These are phyloP conservation scores for Agapornis roseicollis DNA, from an alignment of 2,113 vertebrate species.

Conservation along the genomic window DNA sequence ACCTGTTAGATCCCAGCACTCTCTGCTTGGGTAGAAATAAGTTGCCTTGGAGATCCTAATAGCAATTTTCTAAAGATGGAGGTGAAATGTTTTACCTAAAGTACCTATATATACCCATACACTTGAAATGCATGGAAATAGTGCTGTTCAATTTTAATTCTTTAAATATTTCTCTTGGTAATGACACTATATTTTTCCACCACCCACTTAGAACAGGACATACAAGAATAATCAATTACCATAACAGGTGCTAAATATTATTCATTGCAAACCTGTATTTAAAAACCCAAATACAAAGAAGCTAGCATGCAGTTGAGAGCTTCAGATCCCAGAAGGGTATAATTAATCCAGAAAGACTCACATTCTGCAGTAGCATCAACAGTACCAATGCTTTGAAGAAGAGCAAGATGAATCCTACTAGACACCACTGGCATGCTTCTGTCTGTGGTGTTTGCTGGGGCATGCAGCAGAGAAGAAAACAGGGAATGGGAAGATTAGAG, in stretches of 20 bases:
- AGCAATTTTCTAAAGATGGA: background rate
- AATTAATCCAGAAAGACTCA: background rate
- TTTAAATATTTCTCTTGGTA: constrained; percentile 55
- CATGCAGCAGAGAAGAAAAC: background rate
- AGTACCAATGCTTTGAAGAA: background rate
- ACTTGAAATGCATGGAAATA: background rate
- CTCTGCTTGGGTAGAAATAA: background rate
- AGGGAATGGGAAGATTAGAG: rapidly evolving
- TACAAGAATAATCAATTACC: constrained; percentile 45
- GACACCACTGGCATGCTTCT: background rate
- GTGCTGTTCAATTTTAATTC: constrained; percentile 39
- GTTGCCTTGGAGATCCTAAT: background rate
- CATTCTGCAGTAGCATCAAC: background rate
- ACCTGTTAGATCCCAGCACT: background rate
- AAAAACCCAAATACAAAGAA: constrained; percentile 15
- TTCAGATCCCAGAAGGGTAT: background rate
- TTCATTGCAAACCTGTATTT: constrained; percentile 34
- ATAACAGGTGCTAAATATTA: constrained; percentile 24
- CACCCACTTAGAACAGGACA: constrained; percentile 22
- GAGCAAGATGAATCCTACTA: background rate
- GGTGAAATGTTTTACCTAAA: background rate
- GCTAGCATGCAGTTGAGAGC: background rate
- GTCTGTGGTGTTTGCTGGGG: background rate
- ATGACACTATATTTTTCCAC: constrained; percentile 7
- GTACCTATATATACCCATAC: background rate